Conservation (phyloP, 2,888 invertebrate species). For the Apamea crenata region DNA sequence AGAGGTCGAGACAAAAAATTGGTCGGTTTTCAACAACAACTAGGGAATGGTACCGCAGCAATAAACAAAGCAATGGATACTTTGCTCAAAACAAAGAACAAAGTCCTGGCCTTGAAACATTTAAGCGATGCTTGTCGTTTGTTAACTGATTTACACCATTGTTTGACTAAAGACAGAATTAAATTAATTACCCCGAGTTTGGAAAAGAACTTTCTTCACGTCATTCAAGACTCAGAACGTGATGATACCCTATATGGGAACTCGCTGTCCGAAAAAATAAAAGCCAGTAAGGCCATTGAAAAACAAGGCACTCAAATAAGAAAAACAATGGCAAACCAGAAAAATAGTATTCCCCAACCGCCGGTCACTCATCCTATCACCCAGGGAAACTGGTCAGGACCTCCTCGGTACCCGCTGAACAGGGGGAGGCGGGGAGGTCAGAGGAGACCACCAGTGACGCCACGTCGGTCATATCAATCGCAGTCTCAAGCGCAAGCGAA, state of each 20-base stretch:
- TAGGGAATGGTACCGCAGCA: neutral
- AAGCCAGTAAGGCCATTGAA: neutral
- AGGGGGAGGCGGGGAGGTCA: neutral
- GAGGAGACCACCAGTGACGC: neutral
- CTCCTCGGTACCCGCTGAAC: neutral
- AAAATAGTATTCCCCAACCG: neutral
- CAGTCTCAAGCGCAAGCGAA: slow-evolving; percentile 4
- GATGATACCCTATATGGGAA: neutral
- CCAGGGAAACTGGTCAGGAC: slow-evolving; percentile 1
- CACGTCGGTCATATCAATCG: neutral
- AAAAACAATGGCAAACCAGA: neutral
- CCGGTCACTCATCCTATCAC: neutral
- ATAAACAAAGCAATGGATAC: neutral
- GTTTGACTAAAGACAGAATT: neutral
- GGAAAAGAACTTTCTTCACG: neutral
- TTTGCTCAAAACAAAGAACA: neutral
- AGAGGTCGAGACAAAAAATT: neutral
- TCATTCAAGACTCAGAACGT: neutral
- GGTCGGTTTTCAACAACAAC: neutral
- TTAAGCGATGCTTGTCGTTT: neutral
- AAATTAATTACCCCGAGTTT: neutral
- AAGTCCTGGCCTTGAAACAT: neutral
- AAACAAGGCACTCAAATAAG: neutral
- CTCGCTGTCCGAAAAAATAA: neutral
- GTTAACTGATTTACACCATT: neutral